Conservation (phyloP, 2,113 vertebrate genomes). For the Synchiropus splendidus region DNA sequence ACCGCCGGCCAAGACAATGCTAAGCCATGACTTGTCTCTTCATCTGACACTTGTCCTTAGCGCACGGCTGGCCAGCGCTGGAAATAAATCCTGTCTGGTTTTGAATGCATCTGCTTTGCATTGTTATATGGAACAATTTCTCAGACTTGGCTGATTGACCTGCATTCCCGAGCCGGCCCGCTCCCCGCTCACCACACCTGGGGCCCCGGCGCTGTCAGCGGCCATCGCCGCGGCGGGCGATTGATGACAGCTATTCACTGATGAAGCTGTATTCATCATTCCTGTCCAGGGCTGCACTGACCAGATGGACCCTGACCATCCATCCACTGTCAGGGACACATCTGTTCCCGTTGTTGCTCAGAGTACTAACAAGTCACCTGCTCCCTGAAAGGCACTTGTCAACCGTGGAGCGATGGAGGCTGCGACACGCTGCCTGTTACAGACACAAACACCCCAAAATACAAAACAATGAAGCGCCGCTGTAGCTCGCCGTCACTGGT, state of each 20-base stretch:
- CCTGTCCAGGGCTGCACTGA: constrained; percentile 97
- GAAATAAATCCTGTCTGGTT: constrained; percentile 53
- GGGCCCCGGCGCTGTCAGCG: constrained; percentile 93
- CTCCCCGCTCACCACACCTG: constrained; percentile 82
- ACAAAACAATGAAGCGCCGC: constrained; percentile 15
- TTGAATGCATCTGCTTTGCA: constrained; percentile 71
- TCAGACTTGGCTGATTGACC: constrained; percentile 86
- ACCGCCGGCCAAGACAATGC: constrained; percentile 56
- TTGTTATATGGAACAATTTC: constrained; percentile 74
- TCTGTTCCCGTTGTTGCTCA: constrained; percentile 98
- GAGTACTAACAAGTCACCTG: constrained; percentile 99
- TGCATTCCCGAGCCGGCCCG: constrained; percentile 84
- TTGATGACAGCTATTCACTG: constrained; percentile 99
- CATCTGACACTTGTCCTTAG: constrained; percentile 50
- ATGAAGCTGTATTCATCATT: constrained; percentile 99
- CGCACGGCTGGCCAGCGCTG: constrained; percentile 37
- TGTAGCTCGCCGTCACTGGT: too few species aligned
- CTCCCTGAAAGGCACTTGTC: constrained; percentile 91
- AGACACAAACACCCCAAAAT: constrained; percentile 13
- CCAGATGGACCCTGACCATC: constrained; percentile 99
- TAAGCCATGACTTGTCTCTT: constrained; percentile 68
- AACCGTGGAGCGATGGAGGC: constrained; percentile 67
- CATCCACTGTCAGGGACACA: constrained; percentile 99
- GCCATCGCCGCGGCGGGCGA: constrained; percentile 83
- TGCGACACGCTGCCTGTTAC: constrained; percentile 46